Percentiles rank a stretch among this genome's conserved stretches.
These are phyloP conservation scores for Leucoraja erinaceus DNA, from an alignment of 2,113 vertebrate species.

Conservation along the genomic window DNA sequence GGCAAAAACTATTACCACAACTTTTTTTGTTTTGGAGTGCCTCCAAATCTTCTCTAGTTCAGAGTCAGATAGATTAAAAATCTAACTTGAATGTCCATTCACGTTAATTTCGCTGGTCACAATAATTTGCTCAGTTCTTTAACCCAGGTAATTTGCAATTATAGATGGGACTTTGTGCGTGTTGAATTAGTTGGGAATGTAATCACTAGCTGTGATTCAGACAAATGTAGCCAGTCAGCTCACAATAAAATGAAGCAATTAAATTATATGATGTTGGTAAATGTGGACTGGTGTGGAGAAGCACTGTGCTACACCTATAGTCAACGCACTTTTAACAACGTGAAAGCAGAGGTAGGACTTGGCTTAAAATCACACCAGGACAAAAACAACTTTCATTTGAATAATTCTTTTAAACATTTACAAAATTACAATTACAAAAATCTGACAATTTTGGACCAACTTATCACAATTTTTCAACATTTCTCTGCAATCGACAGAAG, in stretches of 20 bases:
- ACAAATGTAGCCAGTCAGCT: neutral
- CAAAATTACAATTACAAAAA: slow-evolving; percentile 27
- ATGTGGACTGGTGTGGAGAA: neutral
- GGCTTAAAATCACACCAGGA: neutral
- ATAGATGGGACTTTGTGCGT: neutral
- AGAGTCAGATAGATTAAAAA: too few species aligned
- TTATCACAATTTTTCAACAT: neutral
- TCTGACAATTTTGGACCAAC: neutral
- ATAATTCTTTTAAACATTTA: slow-evolving; percentile 26
- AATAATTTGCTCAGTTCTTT: neutral
- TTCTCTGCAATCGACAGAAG: slow-evolving; percentile 7
- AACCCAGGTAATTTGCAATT: neutral
- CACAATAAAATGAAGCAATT: too few species aligned
- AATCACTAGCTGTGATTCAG: neutral
- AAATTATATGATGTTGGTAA: neutral
- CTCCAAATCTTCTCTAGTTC: too few species aligned
- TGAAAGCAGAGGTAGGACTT: neutral
- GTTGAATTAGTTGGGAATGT: neutral
- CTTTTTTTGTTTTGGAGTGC: too few species aligned
- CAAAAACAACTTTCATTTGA: neutral
- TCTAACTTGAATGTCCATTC: too few species aligned
- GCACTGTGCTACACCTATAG: too few species aligned
- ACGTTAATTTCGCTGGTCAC: too few species aligned
- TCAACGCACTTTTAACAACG: neutral
- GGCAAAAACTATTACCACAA: too few species aligned